These are phyloP conservation scores for Cyprinodon variegatus DNA, from an alignment of 2,113 vertebrate genomes.

Conservation along the genomic window DNA sequence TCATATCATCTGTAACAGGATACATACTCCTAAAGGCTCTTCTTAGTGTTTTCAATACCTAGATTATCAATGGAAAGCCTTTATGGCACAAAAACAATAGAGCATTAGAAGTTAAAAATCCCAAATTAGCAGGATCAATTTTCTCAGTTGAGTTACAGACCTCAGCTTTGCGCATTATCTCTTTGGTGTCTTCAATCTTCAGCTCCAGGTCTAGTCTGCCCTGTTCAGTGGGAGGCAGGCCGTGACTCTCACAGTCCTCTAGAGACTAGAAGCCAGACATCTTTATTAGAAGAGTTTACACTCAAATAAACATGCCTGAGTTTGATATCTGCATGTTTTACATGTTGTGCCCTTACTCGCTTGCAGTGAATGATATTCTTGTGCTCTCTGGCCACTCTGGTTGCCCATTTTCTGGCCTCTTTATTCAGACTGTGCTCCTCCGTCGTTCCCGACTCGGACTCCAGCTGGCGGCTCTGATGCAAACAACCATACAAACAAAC, in stretches of 20 bases:
- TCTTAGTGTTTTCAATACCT: not conserved
- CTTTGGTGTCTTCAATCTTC: slow-evolving; percentile 93
- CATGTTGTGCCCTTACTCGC: slow-evolving; percentile 77
- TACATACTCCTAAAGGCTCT: not conserved
- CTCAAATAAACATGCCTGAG: not conserved
- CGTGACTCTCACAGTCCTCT: slow-evolving; percentile 91
- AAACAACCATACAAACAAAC: slow-evolving; percentile 11
- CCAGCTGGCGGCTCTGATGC: slow-evolving; percentile 91
- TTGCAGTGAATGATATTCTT: slow-evolving; percentile 95
- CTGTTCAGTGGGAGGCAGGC: slow-evolving; percentile 87
- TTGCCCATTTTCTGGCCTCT: slow-evolving; percentile 97
- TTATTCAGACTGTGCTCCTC: slow-evolving; percentile 99
- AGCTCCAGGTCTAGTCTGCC: slow-evolving; percentile 90
- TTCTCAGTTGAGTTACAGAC: slow-evolving; percentile 55
- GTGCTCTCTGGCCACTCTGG: slow-evolving; percentile 92
- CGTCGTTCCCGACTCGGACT: slow-evolving; percentile 92
- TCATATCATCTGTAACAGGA: not conserved
- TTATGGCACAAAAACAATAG: not conserved
- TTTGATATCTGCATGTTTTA: not conserved
- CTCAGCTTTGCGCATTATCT: slow-evolving; percentile 96
- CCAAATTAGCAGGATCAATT: slow-evolving; percentile 2
- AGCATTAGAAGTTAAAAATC: not conserved
- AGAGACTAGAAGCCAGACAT: slow-evolving; percentile 79
- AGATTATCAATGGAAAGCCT: not conserved
- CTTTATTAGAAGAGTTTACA: slow-evolving; percentile 19